Base-by-base conservation (phyloP, 2,113 vertebrate genomes). In the Forbesichthys agassizii region DNA sequence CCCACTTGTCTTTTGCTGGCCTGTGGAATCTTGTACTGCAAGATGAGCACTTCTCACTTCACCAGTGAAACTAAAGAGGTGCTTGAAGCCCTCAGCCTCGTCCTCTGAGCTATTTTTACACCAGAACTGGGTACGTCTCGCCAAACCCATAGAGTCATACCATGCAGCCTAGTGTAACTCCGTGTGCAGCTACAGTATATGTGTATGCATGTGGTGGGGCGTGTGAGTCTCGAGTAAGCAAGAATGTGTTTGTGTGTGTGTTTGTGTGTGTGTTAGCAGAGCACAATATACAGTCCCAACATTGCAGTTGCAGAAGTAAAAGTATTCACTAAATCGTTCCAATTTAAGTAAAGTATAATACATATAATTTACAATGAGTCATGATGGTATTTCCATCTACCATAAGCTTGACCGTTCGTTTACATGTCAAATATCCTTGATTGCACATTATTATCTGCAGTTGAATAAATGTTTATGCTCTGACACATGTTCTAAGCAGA, bases 61-160 rank as follows among this genome's bases (percentile, higher is more conserved):
- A 33, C 77, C 83, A 78, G 74, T 89, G 92, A 92, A 92, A 93
- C 88, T 81, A 79, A 69, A 93, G 79, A 88, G 69, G 66, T 72
- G 77, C 79, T 81, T 84, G 69, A 73, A 67, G 83, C 72, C 69
- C 69, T 71, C 69, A 48, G 70, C 77, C 84, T 84, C 62, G 86
- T 88, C 90, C 88, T 81, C 84, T 61, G 64, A 67, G 82, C 86
- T 93, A 93, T 92, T 92, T 91, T 89, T 93, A 91, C 64, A 73
- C 64, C 74, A 63, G 85, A 80, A 76, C 78, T 68, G 80, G 66
- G 75, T 70, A 78, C n/a, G 72, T 73, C 61, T 69, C 85, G 80
- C 85, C 86, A 80, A 75, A 80, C 71, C 77, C 36, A 42, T 42
- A 42, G 36, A 42, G 36, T 42, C 74, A 77, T 85, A 86, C 82